phyloP scores from a whole-genome alignment of 2,888 invertebrate species.

The Drosophila falleni region DNA sequence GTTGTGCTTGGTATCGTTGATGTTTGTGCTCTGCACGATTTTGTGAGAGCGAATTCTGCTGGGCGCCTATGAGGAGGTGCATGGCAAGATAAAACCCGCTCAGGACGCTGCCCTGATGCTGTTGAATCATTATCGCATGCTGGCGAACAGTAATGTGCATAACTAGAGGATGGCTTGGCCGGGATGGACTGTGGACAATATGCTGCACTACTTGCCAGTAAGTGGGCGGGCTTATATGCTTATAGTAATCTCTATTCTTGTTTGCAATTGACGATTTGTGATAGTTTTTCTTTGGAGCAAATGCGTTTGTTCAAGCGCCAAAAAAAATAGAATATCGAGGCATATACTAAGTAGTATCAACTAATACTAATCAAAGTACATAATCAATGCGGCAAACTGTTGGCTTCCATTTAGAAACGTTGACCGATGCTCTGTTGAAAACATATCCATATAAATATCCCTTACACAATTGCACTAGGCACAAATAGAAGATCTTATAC shows the following conservation, averaged over 20 bases:
- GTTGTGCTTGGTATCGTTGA: slow-evolving; percentile 84
- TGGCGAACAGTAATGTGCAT: slow-evolving; percentile 68
- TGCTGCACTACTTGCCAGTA: slow-evolving; percentile 47
- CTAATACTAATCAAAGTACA: slow-evolving; percentile 45
- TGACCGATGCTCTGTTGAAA: slow-evolving; percentile 54
- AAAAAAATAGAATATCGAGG: slow-evolving; percentile 47
- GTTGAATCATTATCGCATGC: slow-evolving; percentile 67
- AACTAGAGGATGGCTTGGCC: slow-evolving; percentile 40
- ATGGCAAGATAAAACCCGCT: slow-evolving; percentile 67
- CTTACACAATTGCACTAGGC: slow-evolving; percentile 43
- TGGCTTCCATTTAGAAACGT: slow-evolving; percentile 71
- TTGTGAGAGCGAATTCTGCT: slow-evolving; percentile 83
- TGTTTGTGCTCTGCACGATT: slow-evolving; percentile 85
- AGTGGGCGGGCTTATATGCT: slow-evolving; percentile 46
- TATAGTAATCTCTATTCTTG: slow-evolving; percentile 49
- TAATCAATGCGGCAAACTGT: slow-evolving; percentile 61
- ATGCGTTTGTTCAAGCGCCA: background rate
- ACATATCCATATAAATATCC: slow-evolving; percentile 55
- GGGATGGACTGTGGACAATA: slow-evolving; percentile 61
- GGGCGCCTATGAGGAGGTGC: slow-evolving; percentile 59
- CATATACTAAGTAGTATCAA: slow-evolving; percentile 44
- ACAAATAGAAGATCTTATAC: slow-evolving; percentile 29
- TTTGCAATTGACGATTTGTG: slow-evolving; percentile 62
- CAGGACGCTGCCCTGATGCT: slow-evolving; percentile 65
- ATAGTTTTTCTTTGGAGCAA: slow-evolving; percentile 50